These are phyloP conservation scores for Anthopleura sola DNA, from an alignment of 64 coral and sea anemone species.

Conservation along the genomic window DNA sequence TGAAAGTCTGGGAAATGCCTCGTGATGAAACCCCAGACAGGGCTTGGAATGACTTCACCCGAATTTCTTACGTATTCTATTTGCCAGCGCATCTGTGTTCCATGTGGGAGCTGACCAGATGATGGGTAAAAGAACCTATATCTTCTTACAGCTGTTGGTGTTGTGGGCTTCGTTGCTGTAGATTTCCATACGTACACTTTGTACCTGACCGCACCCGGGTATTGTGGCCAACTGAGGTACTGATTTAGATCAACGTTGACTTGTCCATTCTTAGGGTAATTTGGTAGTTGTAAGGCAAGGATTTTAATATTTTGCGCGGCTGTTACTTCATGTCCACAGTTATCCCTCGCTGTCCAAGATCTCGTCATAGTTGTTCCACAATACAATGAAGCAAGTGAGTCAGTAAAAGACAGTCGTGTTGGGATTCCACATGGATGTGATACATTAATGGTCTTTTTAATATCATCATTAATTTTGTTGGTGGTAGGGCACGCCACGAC, in stretches of 20 bases:
- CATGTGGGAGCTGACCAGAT: constrained; percentile 43
- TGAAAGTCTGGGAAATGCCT: constrained; percentile 68
- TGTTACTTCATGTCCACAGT: constrained; percentile 36
- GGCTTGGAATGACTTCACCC: constrained; percentile 59
- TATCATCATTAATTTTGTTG: constrained; percentile 41
- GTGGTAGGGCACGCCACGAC: constrained; percentile 55
- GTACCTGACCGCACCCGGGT: constrained; percentile 63
- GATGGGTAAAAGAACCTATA: constrained; percentile 35
- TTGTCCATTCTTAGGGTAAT: constrained; percentile 73
- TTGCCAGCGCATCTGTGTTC: constrained; percentile 65
- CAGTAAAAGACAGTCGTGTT: constrained; percentile 34
- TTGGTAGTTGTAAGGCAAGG: constrained; percentile 62
- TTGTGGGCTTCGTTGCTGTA: constrained; percentile 38
- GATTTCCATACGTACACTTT: constrained; percentile 61
- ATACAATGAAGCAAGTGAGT: constrained; percentile 44
- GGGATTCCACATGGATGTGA: constrained; percentile 66
- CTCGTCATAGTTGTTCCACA: constrained; percentile 56
- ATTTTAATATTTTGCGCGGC: constrained; percentile 40
- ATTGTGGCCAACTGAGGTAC: constrained; percentile 65
- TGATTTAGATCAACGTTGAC: constrained; percentile 69
- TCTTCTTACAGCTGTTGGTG: constrained; percentile 35
- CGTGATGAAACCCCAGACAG: constrained; percentile 75
- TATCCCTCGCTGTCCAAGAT: constrained; percentile 50
- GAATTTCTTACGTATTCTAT: constrained; percentile 57
- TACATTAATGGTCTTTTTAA: constrained; percentile 48